phyloP scores from a whole-genome alignment of 1,140 invertebrate species.

The Hesperophylax magnus region DNA sequence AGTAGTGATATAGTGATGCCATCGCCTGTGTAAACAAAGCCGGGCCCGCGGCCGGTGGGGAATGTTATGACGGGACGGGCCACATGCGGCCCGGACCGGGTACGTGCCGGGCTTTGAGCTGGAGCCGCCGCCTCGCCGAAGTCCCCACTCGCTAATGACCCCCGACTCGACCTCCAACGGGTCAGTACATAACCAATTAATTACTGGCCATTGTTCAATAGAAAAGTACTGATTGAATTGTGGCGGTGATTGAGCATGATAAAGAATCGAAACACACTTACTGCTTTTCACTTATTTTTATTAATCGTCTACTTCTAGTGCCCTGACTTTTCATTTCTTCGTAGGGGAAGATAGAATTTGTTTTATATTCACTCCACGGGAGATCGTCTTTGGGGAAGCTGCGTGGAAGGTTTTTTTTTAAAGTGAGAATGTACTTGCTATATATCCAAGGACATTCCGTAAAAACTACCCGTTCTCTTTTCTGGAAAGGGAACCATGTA shows the following conservation, averaged over 20 bases:
- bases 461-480: no score
- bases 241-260: background rate
- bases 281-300: no score
- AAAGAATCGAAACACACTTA: background rate
- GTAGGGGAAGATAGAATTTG: no score
- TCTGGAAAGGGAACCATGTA: no score
- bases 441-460: no score
- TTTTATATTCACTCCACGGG: no score
- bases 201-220: slow-evolving; percentile 11
- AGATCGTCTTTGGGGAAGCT: no score
- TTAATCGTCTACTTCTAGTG: no score
- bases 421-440: no score
- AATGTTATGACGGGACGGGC: background rate
- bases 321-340: no score
- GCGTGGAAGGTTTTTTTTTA: no score
- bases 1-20: background rate
- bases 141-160: slow-evolving; percentile 15
- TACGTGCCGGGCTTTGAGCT: background rate
- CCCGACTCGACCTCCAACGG: slow-evolving; percentile 8
- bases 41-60: background rate
- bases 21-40: slow-evolving; percentile 2
- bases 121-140: background rate
- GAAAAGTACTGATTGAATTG: background rate
- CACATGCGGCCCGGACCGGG: background rate
- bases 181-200: slow-evolving; percentile 7